Evolutionary conservation across 2,888 invertebrate species (phyloP), one percentile per base, ranked within the genome.

Genomic region (Synergus umbraculus): DNA sequence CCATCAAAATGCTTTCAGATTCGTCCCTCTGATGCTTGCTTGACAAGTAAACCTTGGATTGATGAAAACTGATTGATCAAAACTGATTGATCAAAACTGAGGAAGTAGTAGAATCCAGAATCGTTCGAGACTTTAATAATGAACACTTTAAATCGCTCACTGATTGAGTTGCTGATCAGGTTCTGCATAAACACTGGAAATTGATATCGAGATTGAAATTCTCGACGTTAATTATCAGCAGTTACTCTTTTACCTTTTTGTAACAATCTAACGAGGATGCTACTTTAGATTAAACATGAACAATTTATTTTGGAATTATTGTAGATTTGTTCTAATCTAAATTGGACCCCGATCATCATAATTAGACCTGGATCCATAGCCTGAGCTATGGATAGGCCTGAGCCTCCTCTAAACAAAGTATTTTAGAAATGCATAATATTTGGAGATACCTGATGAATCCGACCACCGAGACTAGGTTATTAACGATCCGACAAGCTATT

Each of bases 401-500:
- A 63, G 63, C 60, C 60, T n/a, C 22, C 1, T 63, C 5, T 63
- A 29, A 29, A 58, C 58, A 58, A 58, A 58, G 18, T 29, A 12
- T 63, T 63, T 44, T 67, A 22, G 7, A 67, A 67, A 22, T 67
- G 67, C 29, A 54, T 67, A 67, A 54, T 67, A 67, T 46, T 67
- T 22, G 10, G 66, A 67, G 54, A 54, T 54, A 54, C 29, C 37
- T 73, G 54, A 73, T 54, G 73, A 73, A 58, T 49, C 54, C n/a
- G 49, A 73, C 54, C 73, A 54, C 54, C 37, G n/a, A 54, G 54
- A 58, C 54, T 73, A 73, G 54, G 54, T 73, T 73, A 73, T 73
- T 73, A 73, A 54, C 73, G 54, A 73, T 73, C 73, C 41, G 41
- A 73, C 73, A 73, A 73, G 54, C 73, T 73, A 73, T 73, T 73